Conservation (phyloP, 2,888 invertebrate genomes). For the Drosophila fulvimacula region DNA sequence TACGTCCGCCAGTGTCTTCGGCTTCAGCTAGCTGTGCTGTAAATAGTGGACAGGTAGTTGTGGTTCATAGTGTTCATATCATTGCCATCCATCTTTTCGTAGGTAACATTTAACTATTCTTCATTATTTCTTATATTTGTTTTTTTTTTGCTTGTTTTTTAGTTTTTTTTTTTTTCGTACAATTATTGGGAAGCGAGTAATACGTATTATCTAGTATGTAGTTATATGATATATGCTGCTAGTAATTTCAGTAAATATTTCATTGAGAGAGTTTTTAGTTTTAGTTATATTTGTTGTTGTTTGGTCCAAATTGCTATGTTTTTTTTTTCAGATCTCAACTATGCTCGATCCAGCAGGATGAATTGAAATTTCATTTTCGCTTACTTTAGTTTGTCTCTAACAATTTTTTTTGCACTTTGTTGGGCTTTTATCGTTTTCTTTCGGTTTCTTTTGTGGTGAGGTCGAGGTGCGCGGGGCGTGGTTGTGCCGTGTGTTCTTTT, state of each 20-base stretch:
- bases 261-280: constrained; percentile 32
- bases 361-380: background rate
- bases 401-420: constrained; percentile 32
- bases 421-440: constrained; percentile 2
- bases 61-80: constrained; percentile 53
- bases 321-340: background rate
- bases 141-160: background rate
- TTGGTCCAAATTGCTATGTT: constrained; percentile 73
- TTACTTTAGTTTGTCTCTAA: constrained; percentile 3
- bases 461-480: constrained; percentile 20
- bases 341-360: background rate
- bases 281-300: constrained; percentile 25
- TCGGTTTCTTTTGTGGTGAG: background rate
- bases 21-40: constrained; percentile 42
- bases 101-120: constrained; percentile 28
- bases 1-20: constrained; percentile 4
- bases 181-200: constrained; percentile 2
- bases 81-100: constrained; percentile 8
- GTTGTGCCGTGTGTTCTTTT: constrained; percentile 11
- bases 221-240: constrained; percentile 19
- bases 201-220: constrained; percentile 16
- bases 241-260: constrained; percentile 13
- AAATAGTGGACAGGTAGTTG: constrained; percentile 71
- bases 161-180: background rate
- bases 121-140: background rate